These are phyloP conservation scores for Propithecus deckenii DNA, from an alignment of 2,797 vertebrate species.

Conservation along the genomic window DNA sequence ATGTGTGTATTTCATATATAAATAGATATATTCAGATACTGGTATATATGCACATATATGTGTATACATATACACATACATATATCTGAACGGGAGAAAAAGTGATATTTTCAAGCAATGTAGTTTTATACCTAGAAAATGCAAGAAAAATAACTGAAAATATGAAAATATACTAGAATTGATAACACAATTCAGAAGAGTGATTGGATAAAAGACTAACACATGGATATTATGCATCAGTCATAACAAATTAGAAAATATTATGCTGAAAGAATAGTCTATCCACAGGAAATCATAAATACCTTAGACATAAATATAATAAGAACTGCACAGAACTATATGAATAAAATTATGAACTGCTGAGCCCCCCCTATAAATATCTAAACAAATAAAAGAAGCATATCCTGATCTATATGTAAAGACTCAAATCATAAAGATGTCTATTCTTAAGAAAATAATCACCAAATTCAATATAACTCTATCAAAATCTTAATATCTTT, in stretches of 20 bases:
- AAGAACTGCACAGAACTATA: not conserved
- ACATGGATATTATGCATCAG: not conserved
- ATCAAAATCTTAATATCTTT: not conserved
- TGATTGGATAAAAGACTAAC: not conserved
- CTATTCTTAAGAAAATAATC: not conserved
- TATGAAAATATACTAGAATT: not conserved
- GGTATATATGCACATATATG: not conserved
- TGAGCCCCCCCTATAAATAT: not conserved
- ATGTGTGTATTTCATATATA: not conserved
- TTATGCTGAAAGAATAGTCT: not conserved
- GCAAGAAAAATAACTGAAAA: not conserved
- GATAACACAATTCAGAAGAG: not conserved
- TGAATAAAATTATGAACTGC: not conserved
- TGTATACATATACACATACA: not conserved
- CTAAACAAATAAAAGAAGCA: not conserved
- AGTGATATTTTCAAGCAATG: not conserved
- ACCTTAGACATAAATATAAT: not conserved
- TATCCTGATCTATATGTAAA: not conserved
- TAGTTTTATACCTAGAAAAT: not conserved
- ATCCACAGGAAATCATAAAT: not conserved
- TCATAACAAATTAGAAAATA: slow-evolving; percentile 12
- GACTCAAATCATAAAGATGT: not conserved
- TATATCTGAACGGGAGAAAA: not conserved
- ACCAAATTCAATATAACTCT: not conserved
- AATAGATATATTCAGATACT: not conserved